These are phyloP conservation scores for Gephyroberyx darwinii DNA, from an alignment of 2,797 vertebrate genomes.

Conservation along the genomic window DNA sequence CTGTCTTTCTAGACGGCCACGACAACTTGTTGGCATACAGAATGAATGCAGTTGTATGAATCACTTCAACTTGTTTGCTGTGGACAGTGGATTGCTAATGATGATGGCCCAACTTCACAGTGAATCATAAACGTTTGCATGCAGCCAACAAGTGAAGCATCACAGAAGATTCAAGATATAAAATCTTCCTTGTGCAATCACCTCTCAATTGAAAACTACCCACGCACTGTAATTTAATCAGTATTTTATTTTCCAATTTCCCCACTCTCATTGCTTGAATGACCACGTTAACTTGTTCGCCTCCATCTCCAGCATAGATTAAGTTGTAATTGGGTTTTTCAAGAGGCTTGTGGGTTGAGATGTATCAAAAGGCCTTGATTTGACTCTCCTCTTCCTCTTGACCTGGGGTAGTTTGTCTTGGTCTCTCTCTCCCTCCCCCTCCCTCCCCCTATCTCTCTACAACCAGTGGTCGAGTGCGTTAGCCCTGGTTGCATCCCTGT, in stretches of 20 bases:
- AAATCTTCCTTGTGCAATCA: constrained; percentile 25
- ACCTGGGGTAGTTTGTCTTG: constrained; percentile 28
- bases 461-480: constrained; percentile 22
- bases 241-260: constrained; percentile 63
- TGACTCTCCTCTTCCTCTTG: neutral
- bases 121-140: constrained; percentile 14
- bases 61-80: neutral
- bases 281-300: constrained; percentile 57
- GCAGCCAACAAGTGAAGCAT: constrained; percentile 14
- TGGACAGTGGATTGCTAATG: neutral
- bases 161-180: constrained; percentile 26
- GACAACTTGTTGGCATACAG: neutral
- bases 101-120: constrained; percentile 4
- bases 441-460: neutral
- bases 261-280: constrained; percentile 51
- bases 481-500: constrained; percentile 39
- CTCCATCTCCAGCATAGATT: constrained; percentile 47
- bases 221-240: constrained; percentile 55
- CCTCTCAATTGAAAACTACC: constrained; percentile 44
- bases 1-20: no score
- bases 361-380: constrained; percentile 46
- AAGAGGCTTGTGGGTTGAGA: constrained; percentile 46
- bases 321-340: constrained; percentile 61
- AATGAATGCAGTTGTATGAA: neutral
- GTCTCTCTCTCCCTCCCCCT: neutral